Evolutionary conservation across 2,797 vertebrate species (phyloP), one percentile per base, ranked within the genome.

Genomic region (Tapirus indicus): DNA sequence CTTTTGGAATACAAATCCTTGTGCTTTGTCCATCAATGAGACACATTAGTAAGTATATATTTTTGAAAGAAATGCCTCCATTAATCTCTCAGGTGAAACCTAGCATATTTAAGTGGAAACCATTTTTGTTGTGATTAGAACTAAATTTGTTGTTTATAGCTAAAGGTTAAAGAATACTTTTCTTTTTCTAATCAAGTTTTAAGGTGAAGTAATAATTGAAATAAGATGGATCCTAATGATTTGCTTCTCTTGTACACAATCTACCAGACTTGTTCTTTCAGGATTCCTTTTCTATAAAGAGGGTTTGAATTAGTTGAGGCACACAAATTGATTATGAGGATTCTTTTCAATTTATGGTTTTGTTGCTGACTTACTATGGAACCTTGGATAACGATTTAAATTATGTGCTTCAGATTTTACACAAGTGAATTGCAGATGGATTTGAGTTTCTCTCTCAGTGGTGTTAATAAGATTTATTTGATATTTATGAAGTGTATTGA

Each of bases 361-460:
- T 74, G 20, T 88, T 95, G 79, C 20, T 13, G 10, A 86, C 17
- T 77, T 94, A 25, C 58, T 89, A 32, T n/a, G 20, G 27, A 69
- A 54, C 5, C 21, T 92, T 91, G 52, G 66, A 52, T 97, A 83
- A 96, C 7, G 66, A 74, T 93, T 93, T 84, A 91, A 92, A 91
- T 77, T 35, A 64, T 21, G 14, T 80, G 20, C 62, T 87, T 96
- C 20, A 56, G 20, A 92, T 93, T 93, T 95, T 20, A 94, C 41
- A 84, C 18, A 16, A 52, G 32, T 95, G 88, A 88, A 83, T 27
- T 78, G 56, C 20, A 77, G 32, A 41, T 41, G 20, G 17, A 54
- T 79, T 96, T 94, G 41, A 84, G 6, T 92, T 95, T 95, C 38
- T 85, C 52, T 78, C 3, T 78, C 25, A 75, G 32, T 54, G 35